These are phyloP conservation scores for Hestina assimilis DNA, from an alignment of 1,140 invertebrate genomes.

Conservation along the genomic window DNA sequence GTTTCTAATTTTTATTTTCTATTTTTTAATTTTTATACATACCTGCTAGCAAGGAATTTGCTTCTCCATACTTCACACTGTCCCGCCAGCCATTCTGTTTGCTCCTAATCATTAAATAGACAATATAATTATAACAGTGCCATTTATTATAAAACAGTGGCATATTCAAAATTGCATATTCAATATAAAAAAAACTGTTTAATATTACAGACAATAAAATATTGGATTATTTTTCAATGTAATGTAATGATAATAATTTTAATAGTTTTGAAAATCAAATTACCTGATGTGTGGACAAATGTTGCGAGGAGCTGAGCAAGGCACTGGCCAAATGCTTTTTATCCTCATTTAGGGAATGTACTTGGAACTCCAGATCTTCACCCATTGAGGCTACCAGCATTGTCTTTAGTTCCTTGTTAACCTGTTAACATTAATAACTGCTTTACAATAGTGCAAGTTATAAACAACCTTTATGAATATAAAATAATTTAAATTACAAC, in stretches of 20 bases:
- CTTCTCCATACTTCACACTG: conserved; percentile 97
- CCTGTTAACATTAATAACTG: too few species aligned
- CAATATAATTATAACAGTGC: not conserved
- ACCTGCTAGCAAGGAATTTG: conserved; percentile 94
- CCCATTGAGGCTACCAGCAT: conserved; percentile 95
- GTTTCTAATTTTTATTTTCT: too few species aligned
- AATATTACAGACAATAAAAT: not conserved
- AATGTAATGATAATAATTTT: too few species aligned
- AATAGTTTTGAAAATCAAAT: not conserved
- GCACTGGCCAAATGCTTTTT: conserved; percentile 92
- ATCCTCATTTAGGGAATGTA: conserved; percentile 93
- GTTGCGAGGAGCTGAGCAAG: conserved; percentile 89
- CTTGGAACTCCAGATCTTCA: conserved; percentile 93
- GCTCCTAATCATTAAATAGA: conserved; percentile 79
- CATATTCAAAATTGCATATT: not conserved
- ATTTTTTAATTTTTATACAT: too few species aligned
- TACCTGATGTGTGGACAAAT: conserved; percentile 89
- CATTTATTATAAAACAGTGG: not conserved
- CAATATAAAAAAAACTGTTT: not conserved
- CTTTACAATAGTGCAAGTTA: too few species aligned
- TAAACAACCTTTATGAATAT: too few species aligned
- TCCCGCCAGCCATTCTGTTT: conserved; percentile 93
- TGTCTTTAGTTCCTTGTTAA: conserved; percentile 95
- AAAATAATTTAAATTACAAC: not conserved
- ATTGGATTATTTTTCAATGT: too few species aligned